Evolutionary conservation across 2,113 vertebrate genomes (phyloP), one percentile per base, ranked within the genome.

Genomic region (Miniopterus natalensis): DNA sequence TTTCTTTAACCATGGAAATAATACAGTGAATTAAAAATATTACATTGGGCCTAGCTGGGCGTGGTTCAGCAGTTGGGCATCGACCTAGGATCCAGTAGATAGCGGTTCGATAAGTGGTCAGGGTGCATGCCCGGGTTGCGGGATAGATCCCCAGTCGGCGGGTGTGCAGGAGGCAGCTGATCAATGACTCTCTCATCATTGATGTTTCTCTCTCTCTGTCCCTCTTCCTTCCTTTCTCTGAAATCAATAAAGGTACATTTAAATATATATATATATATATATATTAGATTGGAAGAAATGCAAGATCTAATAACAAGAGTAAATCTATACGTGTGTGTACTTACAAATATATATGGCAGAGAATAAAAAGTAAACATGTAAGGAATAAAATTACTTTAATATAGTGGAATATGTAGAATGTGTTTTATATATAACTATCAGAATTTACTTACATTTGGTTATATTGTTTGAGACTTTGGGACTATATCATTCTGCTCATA

Each of bases 351-450:
- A 23, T 55, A 15, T 65, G 42, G n/a, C 40, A 89, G 12, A 47
- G 3, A 85, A 75, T 80, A 25, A 92, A 73, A 93, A 83, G 61
- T 61, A 95, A 51, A 61, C 2, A 63, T 71, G 36, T 61, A 51
- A 96, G 74, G 8, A 61, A 47, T 75, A 74, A 70, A 80, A 49
- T 95, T 68, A 93, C 84, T 92, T 74, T 47, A 61, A n/a, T 77
- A 57, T 27, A 83, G 42, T 77, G 25, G 14, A 75, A 49, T 59
- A 90, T 59, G 25, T n/a, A 11, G 36, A 36, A 36, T 63, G 27
- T 4, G 8, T 61, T 49, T 92, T 78, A 15, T 14, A 27, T 36
- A 80, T 88, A 77, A 65, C 47, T 36, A 63, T 45, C 27, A 78
- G 49, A 83, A 91, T 75, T 83, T 59, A 61, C 17, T 91, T 77